Conservation (phyloP, 2,888 invertebrate species). For the Xylota segnis region DNA sequence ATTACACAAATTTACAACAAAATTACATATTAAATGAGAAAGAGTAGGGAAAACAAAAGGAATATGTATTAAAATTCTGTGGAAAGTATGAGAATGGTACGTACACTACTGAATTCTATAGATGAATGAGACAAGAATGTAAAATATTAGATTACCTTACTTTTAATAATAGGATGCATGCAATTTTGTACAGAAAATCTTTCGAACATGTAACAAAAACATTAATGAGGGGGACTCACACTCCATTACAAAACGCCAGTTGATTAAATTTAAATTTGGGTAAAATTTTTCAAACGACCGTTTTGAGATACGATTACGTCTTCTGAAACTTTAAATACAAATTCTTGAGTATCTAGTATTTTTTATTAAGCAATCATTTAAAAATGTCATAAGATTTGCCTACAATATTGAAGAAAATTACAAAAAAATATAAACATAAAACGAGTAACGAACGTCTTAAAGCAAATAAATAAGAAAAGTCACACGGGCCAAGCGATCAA, state of each 20-base stretch:
- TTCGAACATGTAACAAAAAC: constrained; percentile 16
- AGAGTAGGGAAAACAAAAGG: constrained; percentile 23
- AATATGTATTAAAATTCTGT: constrained; percentile 17
- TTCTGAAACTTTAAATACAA: constrained; percentile 71
- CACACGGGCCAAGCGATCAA: too few species aligned
- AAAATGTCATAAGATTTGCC: too few species aligned
- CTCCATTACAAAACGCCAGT: constrained; percentile 73
- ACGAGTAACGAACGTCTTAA: too few species aligned
- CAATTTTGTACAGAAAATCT: background rate
- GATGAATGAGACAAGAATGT: constrained; percentile 10
- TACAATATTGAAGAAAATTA: too few species aligned
- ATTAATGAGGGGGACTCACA: constrained; percentile 57
- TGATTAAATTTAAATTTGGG: constrained; percentile 64
- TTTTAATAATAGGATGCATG: constrained; percentile 28
- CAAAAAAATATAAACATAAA: too few species aligned
- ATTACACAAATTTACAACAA: constrained; percentile 11
- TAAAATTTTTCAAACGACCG: constrained; percentile 68
- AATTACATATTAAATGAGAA: background rate
- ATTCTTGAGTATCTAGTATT: constrained; percentile 13
- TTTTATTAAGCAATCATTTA: background rate
- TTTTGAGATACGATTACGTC: constrained; percentile 60
- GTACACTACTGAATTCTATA: constrained; percentile 64
- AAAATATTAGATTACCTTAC: constrained; percentile 9
- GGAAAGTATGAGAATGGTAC: constrained; percentile 47
- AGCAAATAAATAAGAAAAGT: too few species aligned